Percentiles rank a stretch among this genome's conserved stretches.
Evolutionary conservation across 2,113 vertebrate species (phyloP).

Genomic region (Danionella cerebrum): DNA sequence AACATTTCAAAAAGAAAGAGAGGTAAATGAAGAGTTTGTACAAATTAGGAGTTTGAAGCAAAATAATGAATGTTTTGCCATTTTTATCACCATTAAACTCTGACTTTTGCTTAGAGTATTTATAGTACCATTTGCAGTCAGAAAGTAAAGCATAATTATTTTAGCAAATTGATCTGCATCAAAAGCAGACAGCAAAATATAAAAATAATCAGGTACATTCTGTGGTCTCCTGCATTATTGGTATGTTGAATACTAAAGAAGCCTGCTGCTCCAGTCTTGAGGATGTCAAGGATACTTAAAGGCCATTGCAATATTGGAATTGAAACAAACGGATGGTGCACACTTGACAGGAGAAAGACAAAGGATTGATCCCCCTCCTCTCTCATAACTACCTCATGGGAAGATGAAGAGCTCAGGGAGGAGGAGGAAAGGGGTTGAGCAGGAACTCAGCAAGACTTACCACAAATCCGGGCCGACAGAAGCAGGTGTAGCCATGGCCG

Average conservation of each 20-base stretch:
- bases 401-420: conserved; percentile 13
- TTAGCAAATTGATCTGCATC: background rate
- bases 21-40: too few relatives aligned
- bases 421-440: conserved; percentile 35
- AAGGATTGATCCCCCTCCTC: background rate
- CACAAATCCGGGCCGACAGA: conserved; percentile 84
- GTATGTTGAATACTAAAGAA: background rate
- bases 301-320: background rate
- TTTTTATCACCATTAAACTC: too few relatives aligned
- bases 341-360: conserved; percentile 25
- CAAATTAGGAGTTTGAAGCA: too few relatives aligned
- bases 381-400: background rate
- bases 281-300: conserved; percentile 19
- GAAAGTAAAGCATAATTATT: too few relatives aligned
- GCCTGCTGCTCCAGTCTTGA: background rate
- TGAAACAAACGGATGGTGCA: background rate
- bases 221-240: background rate
- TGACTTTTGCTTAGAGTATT: background rate
- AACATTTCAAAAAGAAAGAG: too few relatives aligned
- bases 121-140: background rate
- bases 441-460: conserved; percentile 54
- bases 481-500: conserved; percentile 77
- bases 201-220: background rate
- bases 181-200: background rate
- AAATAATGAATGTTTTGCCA: too few relatives aligned